Conservation (phyloP, 2,888 invertebrate species). For the Cryptophagus acutangulus region DNA sequence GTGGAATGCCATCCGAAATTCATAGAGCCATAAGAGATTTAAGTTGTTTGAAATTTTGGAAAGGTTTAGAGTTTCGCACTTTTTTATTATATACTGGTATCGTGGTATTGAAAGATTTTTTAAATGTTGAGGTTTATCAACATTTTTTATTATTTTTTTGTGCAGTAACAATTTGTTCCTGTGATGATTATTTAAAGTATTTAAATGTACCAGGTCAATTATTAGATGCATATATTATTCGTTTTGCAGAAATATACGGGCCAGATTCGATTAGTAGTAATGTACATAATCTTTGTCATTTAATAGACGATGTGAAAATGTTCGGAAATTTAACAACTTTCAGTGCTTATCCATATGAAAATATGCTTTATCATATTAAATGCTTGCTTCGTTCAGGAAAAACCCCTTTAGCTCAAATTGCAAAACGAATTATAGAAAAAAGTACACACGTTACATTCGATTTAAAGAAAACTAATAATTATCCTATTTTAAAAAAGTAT, state of each 20-base stretch:
- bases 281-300: conserved; percentile 39
- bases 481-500: no score
- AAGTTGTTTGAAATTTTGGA: conserved; percentile 19
- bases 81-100: conserved; percentile 21
- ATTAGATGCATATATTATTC: conserved; percentile 23
- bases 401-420: conserved; percentile 24
- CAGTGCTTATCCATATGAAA: conserved; percentile 41
- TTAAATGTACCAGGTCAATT: conserved; percentile 21
- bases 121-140: conserved; percentile 18
- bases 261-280: conserved; percentile 37
- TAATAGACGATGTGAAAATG: conserved; percentile 35
- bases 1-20: conserved; percentile 21
- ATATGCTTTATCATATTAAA: conserved; percentile 30
- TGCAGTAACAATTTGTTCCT: conserved; percentile 22
- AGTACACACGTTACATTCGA: conserved; percentile 1
- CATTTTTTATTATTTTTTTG: conserved; percentile 19
- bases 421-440: conserved; percentile 24
- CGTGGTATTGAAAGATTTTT: conserved; percentile 13
- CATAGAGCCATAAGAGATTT: conserved; percentile 20
- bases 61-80: conserved; percentile 19
- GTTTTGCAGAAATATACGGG: conserved; percentile 33
- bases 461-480: no score
- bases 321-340: conserved; percentile 36
- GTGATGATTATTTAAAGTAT: conserved; percentile 14
- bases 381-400: conserved; percentile 22